Evolutionary conservation across 2,888 invertebrate species (phyloP).

Genomic region (Aspidiotus destructor): DNA sequence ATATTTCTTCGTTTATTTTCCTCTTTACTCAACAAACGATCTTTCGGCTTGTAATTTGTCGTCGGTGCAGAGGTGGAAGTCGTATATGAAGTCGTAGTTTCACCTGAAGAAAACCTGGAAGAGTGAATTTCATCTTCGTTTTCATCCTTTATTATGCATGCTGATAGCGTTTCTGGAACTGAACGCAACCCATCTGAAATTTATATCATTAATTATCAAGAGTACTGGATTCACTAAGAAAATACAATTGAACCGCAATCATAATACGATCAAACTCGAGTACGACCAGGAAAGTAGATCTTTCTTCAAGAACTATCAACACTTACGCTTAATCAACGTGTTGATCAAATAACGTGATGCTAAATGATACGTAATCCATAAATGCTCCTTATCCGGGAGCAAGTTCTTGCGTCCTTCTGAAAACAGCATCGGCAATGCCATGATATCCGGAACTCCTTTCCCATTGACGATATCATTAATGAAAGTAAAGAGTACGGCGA

Average conservation of each 20-base stretch:
- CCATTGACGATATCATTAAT: not conserved
- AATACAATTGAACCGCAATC: not conserved
- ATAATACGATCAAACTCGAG: too few species aligned
- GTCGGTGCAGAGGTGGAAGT: not conserved
- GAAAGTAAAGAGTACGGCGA: not conserved
- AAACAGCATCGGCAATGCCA: not conserved
- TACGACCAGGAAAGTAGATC: too few species aligned
- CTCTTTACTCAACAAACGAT: slow-evolving; percentile 34
- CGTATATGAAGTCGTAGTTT: too few species aligned
- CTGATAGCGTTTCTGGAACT: not conserved
- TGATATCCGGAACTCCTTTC: not conserved
- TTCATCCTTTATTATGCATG: too few species aligned
- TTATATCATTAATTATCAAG: not conserved
- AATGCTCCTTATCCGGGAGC: not conserved
- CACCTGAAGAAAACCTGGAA: too few species aligned
- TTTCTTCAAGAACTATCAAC: too few species aligned
- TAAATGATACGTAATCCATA: not conserved
- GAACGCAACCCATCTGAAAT: slow-evolving; percentile 4
- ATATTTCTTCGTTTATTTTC: slow-evolving; percentile 18
- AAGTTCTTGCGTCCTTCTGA: slow-evolving; percentile 1
- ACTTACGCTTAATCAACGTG: not conserved
- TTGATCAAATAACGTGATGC: not conserved
- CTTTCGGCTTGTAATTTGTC: not conserved
- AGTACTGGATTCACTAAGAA: not conserved
- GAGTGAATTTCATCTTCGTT: too few species aligned